Evolutionary conservation across 1,140 invertebrate genomes (phyloP).

Genomic region (Rhynchophorus ferrugineus): DNA sequence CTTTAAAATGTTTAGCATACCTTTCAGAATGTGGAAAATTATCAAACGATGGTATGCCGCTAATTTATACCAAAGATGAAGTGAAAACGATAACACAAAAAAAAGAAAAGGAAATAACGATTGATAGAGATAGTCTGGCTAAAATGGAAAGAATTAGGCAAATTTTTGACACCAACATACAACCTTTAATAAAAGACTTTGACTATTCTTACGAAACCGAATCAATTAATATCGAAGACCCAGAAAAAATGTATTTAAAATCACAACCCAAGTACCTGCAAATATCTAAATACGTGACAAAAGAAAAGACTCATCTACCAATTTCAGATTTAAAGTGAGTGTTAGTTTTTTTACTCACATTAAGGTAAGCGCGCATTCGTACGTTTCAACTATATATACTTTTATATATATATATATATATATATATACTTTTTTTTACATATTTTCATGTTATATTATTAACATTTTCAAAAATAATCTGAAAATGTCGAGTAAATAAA

Average conservation of each 20-base stretch:
- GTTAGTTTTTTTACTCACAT: too few relatives aligned
- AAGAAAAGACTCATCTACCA: constrained; percentile 34
- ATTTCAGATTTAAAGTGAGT: constrained; percentile 36
- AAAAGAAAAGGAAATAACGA: constrained; percentile 22
- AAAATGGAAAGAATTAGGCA: constrained; percentile 29
- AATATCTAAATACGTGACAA: constrained; percentile 25
- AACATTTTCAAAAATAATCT: too few relatives aligned
- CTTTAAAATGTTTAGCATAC: constrained; percentile 29
- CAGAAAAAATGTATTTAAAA: too few relatives aligned
- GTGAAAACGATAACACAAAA: constrained; percentile 28
- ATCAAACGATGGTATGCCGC: constrained; percentile 30
- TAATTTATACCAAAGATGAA: constrained; percentile 32
- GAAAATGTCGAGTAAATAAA: too few relatives aligned
- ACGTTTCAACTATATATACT: too few relatives aligned
- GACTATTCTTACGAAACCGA: constrained; percentile 11
- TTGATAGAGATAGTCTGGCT: constrained; percentile 21
- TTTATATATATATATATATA: too few relatives aligned
- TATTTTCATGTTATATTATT: too few relatives aligned
- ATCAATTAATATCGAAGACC: too few relatives aligned
- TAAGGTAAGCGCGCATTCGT: too few relatives aligned
- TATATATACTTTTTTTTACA: not conserved
- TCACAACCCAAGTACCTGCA: constrained; percentile 10
- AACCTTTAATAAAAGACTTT: constrained; percentile 18
- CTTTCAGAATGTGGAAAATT: constrained; percentile 32
- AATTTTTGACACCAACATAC: constrained; percentile 28